Evolutionary conservation across 1,140 invertebrate genomes (phyloP), one percentile per base, ranked within the genome.

Genomic region (Diuraphis noxia): DNA sequence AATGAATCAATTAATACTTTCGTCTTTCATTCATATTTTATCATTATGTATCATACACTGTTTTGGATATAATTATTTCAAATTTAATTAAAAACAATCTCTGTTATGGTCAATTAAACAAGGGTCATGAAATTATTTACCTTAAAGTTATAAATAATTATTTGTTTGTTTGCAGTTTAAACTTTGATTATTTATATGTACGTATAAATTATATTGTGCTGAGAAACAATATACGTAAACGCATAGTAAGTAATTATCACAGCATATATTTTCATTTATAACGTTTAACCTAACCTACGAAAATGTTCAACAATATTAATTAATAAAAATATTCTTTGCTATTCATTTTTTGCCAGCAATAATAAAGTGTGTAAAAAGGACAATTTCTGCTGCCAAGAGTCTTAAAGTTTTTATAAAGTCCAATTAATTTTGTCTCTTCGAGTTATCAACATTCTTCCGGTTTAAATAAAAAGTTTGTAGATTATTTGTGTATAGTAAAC

Each of bases 381-480:
- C 34, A 56, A 38, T 63, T 88, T 38, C 38, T 30, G 8, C 84
- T 52, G 36, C 23, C 85, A 38, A 87, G 38, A 56, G 5, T 49
- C 34, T 25, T 17, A 63, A 88, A 88, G 49, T 40, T 88, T 88
- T 63, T 63, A 63, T n/a, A 9, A 88, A 88, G 86, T 88, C 19
- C 56, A 88, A 88, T 88, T 88, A 88, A 63, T 88, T 88, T 63
- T 52, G 36, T 87, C 52, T 63, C 38, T 88, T 88, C 63, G 36
- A 56, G 17, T 88, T 88, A 88, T 63, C 25, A 40, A n/a, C 36
- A 40, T 63, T 63, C 49, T 88, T 40, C 13, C 36, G 49, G n/a
- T 88, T 40, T 88, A 63, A 87, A 87, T 63, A 63, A 41, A 63
- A 87, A 87, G 21, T 87, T 40, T 87, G 13, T 25, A 30, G 23